A percentile compares a stretch with the other conserved stretches of the same genome.
phyloP scores from a whole-genome alignment of 2,888 invertebrate genomes.

The Bombylius discolor region DNA sequence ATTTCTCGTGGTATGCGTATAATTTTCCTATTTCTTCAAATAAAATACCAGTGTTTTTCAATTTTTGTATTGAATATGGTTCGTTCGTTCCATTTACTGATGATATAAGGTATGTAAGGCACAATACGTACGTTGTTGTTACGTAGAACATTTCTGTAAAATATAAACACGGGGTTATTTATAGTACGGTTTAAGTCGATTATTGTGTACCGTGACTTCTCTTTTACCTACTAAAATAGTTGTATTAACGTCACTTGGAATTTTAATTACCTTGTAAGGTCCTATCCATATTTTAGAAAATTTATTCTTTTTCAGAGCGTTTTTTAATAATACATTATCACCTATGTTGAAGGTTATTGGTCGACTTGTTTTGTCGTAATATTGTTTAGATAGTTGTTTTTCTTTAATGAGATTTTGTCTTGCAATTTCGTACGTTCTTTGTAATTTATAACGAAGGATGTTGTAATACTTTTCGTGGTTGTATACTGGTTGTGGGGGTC shows the following conservation, averaged over 20 bases:
- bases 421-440: conserved; percentile 1
- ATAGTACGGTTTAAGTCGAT: not conserved
- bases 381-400: not conserved
- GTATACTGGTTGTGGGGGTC: not conserved
- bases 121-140: too few species aligned
- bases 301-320: too few species aligned
- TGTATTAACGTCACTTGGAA: not conserved
- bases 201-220: not conserved
- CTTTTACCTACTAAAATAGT: not conserved
- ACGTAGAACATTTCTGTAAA: too few species aligned
- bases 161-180: too few species aligned
- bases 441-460: not conserved
- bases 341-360: not conserved
- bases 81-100: too few species aligned
- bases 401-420: not conserved
- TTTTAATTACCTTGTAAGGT: not conserved
- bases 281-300: not conserved
- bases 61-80: too few species aligned
- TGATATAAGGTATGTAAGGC: too few species aligned
- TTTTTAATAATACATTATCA: too few species aligned
- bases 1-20: too few species aligned
- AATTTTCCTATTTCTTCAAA: too few species aligned
- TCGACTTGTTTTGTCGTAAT: not conserved
- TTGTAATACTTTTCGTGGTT: conserved; percentile 1
- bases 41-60: too few species aligned